Evolutionary conservation across 2,113 vertebrate genomes (phyloP).

Genomic region (Fregata magnificens): DNA sequence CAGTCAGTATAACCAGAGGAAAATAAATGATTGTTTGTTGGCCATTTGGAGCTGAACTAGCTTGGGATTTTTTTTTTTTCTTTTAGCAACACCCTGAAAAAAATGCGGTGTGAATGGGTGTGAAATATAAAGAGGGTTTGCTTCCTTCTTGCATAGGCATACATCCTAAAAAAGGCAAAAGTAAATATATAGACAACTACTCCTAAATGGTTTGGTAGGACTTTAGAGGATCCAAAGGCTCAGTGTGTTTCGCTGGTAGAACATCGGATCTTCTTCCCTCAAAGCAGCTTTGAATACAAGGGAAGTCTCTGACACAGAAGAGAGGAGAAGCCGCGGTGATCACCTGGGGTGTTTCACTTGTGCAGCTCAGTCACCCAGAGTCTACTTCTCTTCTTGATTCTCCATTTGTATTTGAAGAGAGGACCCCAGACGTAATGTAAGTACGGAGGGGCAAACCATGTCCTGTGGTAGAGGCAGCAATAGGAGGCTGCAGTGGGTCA

Average conservation of each 20-base stretch:
- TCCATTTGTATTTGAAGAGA: conserved; percentile 1
- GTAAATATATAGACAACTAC: conserved; percentile 10
- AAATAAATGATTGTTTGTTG: conserved; percentile 13
- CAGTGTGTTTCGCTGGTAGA: conserved; percentile 1
- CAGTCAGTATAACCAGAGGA: not conserved
- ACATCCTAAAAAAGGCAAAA: not conserved
- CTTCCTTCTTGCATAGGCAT: not conserved
- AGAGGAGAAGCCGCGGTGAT: conserved; percentile 13
- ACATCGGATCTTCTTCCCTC: not conserved
- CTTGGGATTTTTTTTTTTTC: conserved; percentile 7
- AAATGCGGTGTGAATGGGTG: not conserved
- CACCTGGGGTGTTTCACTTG: not conserved
- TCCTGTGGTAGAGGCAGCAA: not conserved
- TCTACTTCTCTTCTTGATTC: not conserved
- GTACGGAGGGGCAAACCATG: conserved; percentile 34
- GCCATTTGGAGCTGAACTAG: conserved; percentile 44
- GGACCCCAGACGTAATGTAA: conserved; percentile 34
- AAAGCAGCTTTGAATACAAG: not conserved
- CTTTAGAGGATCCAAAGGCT: conserved; percentile 18
- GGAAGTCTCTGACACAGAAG: conserved; percentile 7
- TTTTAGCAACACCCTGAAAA: conserved; percentile 24
- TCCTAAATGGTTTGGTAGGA: not conserved
- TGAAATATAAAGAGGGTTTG: not conserved
- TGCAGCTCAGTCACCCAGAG: not conserved
- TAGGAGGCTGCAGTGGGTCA: not conserved